phyloP scores from a whole-genome alignment of 2,797 vertebrate genomes.

The Octomys mimax region DNA sequence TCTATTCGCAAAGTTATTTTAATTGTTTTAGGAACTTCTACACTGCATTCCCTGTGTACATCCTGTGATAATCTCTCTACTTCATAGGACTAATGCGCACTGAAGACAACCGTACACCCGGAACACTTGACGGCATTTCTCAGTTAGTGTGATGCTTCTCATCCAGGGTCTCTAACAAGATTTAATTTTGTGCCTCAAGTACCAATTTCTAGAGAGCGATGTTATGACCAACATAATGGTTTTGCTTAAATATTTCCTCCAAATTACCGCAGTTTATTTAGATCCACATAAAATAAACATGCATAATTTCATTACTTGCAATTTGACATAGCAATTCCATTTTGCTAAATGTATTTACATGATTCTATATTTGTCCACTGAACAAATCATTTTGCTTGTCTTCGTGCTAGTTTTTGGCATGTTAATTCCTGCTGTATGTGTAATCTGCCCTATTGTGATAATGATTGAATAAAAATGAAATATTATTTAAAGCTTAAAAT shows the following conservation, averaged over 20 bases:
- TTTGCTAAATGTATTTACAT: background rate
- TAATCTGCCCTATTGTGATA: background rate
- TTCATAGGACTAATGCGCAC: background rate
- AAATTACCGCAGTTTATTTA: background rate
- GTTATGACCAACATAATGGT: background rate
- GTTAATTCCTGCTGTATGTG: background rate
- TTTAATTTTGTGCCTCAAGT: background rate
- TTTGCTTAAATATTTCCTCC: background rate
- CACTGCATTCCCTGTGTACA: background rate
- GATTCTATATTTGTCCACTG: background rate
- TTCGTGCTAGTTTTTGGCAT: background rate
- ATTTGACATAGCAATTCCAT: constrained; percentile 6
- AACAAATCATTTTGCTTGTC: background rate
- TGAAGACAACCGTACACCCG: background rate
- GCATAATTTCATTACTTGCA: background rate
- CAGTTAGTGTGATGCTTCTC: background rate
- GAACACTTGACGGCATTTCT: background rate
- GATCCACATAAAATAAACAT: background rate
- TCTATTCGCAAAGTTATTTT: background rate
- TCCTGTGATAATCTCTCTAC: background rate
- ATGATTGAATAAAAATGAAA: background rate
- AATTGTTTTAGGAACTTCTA: background rate
- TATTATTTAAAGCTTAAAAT: constrained; percentile 14
- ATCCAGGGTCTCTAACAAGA: background rate
- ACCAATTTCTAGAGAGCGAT: background rate